Conservation (phyloP, 2,888 invertebrate genomes). For the Cryptus viduatorius region DNA sequence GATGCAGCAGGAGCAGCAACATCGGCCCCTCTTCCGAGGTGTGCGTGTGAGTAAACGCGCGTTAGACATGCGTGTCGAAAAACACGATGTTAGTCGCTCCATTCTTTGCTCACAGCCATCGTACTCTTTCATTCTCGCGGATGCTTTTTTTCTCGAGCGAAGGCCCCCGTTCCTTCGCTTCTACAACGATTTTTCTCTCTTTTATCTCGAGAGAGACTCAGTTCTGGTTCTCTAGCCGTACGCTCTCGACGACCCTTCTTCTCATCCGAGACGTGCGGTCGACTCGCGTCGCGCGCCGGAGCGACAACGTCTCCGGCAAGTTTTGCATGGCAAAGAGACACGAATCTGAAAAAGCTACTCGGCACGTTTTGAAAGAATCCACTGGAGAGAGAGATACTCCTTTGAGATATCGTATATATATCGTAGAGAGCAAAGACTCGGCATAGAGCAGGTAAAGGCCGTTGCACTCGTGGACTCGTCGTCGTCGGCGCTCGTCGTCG, state of each 20-base stretch:
- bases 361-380: conserved; percentile 12
- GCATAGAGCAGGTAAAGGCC: conserved; percentile 78
- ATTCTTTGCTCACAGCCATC: conserved; percentile 10
- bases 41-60: conserved; percentile 9
- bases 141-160: neutral
- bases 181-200: conserved; percentile 11
- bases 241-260: conserved; percentile 1
- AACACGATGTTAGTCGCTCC: conserved; percentile 8
- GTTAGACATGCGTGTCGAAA: neutral
- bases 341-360: conserved; percentile 14
- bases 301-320: neutral
- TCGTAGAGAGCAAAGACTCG: neutral
- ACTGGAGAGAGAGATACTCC: neutral
- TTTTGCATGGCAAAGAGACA: neutral
- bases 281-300: neutral
- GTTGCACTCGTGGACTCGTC: conserved; percentile 79
- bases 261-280: conserved; percentile 1
- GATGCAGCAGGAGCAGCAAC: conserved; percentile 17
- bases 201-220: neutral
- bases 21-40: neutral
- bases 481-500: neutral
- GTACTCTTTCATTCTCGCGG: conserved; percentile 16
- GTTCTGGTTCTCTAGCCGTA: conserved; percentile 16
- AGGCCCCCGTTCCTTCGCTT: neutral
- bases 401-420: conserved; percentile 10